Conservation (phyloP, 2,888 invertebrate genomes). For the Tetragonula carbonaria region DNA sequence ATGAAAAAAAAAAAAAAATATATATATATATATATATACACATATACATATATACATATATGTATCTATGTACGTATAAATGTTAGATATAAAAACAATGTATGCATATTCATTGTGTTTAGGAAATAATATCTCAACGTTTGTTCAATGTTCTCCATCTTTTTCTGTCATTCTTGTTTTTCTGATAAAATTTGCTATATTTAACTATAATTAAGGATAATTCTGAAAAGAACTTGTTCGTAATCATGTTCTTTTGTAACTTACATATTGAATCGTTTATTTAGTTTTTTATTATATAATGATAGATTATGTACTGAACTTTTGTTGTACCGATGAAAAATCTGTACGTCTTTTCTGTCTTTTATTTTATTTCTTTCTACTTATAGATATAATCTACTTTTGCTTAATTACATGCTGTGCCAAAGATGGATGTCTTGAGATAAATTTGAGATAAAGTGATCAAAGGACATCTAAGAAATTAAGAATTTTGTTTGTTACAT, state of each 20-base stretch:
- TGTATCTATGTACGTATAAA: constrained; percentile 40
- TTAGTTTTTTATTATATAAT: constrained; percentile 23
- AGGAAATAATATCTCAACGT: constrained; percentile 46
- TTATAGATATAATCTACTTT: constrained; percentile 64
- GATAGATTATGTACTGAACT: constrained; percentile 24
- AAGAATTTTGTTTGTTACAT: constrained; percentile 71
- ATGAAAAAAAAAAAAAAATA: constrained; percentile 17
- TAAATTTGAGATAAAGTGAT: constrained; percentile 74
- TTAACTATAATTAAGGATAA: constrained; percentile 39
- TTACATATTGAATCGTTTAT: constrained; percentile 41
- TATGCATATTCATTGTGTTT: constrained; percentile 54
- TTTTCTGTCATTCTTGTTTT: constrained; percentile 27
- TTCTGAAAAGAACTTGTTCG: constrained; percentile 26
- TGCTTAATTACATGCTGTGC: constrained; percentile 78
- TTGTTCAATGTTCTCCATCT: constrained; percentile 45
- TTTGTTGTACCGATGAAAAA: constrained; percentile 30
- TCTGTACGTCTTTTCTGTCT: constrained; percentile 54
- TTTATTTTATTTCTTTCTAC: constrained; percentile 57
- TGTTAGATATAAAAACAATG: constrained; percentile 47
- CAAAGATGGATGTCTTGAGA: constrained; percentile 78
- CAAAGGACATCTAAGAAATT: constrained; percentile 64
- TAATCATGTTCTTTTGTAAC: constrained; percentile 51
- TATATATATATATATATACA: neutral
- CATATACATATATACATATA: constrained; percentile 12
- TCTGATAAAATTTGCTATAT: constrained; percentile 49